Evolutionary conservation across 2,888 invertebrate genomes (phyloP), one percentile per base, ranked within the genome.

Genomic region (Oscheius sp.): DNA sequence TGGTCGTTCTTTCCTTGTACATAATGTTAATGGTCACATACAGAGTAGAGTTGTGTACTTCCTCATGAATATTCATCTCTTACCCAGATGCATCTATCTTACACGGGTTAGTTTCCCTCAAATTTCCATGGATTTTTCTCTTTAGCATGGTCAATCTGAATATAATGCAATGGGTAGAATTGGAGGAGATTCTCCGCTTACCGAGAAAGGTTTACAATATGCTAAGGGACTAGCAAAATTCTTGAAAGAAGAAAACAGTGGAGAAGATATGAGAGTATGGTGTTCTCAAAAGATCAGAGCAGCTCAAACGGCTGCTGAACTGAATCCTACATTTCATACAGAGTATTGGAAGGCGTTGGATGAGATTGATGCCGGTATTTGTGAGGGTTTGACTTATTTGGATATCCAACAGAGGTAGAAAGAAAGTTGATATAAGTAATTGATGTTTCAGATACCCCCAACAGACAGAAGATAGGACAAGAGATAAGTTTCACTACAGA

Each of bases 41-140:
- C 95, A 97, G 88, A 91, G 94, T 67, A 90, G 97, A 72, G 95
- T 97, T 82, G 96, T 97, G 1, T 98, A 98, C 88, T 98, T 96
- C 87, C 89, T 98, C 24, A 98, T 98, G 97, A 98, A 98, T 86
- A 97, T 96, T 87, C 97, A 97, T 87, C 95, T 97, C 65, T 92
- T 94, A 68, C 96, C 96, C 0, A 90, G 97, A 81, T 95, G 95
- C 22, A 97, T 98, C 84, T 98, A 96, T 88, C 89, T 98, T 66
- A 95, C 95, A 0, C 91, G 96, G 89, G 93, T 93, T 86, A 49
- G 73, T 51, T 36, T 24, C n/a, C n/a, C n/a, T n/a, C n/a, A n/a
- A n/a, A n/a, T n/a, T n/a, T n/a, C n/a, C n/a, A 17, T 51, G 30
- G 3, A 32, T 45, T 17, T 20, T 28, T 62, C 33, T 20, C 87